Evolutionary conservation across 2,113 vertebrate genomes (phyloP), one percentile per base, ranked within the genome.

Genomic region (Collichthys lucidus): DNA sequence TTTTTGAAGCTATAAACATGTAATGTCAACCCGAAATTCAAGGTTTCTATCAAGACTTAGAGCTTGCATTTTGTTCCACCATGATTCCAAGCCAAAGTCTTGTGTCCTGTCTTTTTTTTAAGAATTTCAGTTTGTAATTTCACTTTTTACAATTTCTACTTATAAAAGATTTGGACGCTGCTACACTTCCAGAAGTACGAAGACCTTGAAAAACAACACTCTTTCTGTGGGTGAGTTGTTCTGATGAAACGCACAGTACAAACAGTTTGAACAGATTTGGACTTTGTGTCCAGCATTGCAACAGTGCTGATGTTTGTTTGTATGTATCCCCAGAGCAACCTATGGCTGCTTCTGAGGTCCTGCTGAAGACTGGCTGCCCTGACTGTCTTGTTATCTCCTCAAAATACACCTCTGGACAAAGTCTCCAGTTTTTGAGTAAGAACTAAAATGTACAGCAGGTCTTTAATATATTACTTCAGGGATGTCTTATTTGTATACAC

Each of bases 301-400:
- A 15, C 61, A 22, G 6, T 29, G 29, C 35, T 16, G 31, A 17
- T 22, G 35, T 63, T 19, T 35, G 26, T 60, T 8, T 35, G 31
- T 35, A 11, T 31, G 8, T 61, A 17, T 59, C 2, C 0, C 46
- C 62, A 60, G 16, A 7, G 6, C 1, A 7, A 7, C 0, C 29
- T 9, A 1, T 16, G 4, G 2, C 24, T 52, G 3, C 4, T 2
- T 31, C 31, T 9, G 19, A 31, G 0, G 24, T 4, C 20, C 3
- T 64, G 9, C 67, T 79, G 61, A 80, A 63, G 19, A 80, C 77
- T 4, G 14, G 26, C 24, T 79, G 77, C 29, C 11, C 67, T 12
- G 59, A 80, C 42, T 73, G 69, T 56, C 20, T 80, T 19, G 26
- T 80, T 53, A 0, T 66, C 3, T 3, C 7, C 11, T 2, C 20